Evolutionary conservation across 2,888 invertebrate genomes (phyloP), one percentile per base, ranked within the genome.

Genomic region (Esperia sulphurella): DNA sequence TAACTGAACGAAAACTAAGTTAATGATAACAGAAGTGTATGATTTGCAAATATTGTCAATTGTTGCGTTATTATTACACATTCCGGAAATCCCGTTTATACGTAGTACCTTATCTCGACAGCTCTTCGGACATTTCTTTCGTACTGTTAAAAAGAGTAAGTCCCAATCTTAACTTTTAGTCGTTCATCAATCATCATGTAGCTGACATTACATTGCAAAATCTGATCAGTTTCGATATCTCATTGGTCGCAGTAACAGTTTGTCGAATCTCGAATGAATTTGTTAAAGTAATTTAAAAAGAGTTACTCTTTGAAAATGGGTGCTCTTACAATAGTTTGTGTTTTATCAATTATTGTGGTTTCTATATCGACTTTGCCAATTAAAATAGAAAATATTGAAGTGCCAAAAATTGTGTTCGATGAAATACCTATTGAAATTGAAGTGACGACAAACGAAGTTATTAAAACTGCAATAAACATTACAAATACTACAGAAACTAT

Each of bases 311-410:
- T 39, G 41, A 63, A 42, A 50, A 75, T 74, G 72, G 54, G 54
- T 54, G 48, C 39, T 48, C 41, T 62, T 49, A 52, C 53, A 47
- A 50, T 55, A 46, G 43, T 57, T 39, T 58, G 48, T 37, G 56
- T 66, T 46, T 46, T 70, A 14, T 49, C 58, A 51, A 51, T 64
- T 35, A 28, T 55, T 39, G 40, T 65, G 48, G 47, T 51, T 21
- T 48, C 49, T 7, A 55, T 55, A 33, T 46, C 54, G 41, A 51
- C 59, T 21, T 59, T 75, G 37, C 76, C 77, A 30, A 59, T 75
- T 33, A 57, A 48, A 21, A 43, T 41, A 37, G 21, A 45, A 42
- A 41, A 46, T 29, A 31, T 14, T 3, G 31, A 33, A n/a, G 42
- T 38, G 1, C 42, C 51, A 31, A 35, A 41, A 14, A 13, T 49